Evolutionary conservation across 2,113 vertebrate species (phyloP), one percentile per base, ranked within the genome.

Genomic region (Odobenus rosmarus): DNA sequence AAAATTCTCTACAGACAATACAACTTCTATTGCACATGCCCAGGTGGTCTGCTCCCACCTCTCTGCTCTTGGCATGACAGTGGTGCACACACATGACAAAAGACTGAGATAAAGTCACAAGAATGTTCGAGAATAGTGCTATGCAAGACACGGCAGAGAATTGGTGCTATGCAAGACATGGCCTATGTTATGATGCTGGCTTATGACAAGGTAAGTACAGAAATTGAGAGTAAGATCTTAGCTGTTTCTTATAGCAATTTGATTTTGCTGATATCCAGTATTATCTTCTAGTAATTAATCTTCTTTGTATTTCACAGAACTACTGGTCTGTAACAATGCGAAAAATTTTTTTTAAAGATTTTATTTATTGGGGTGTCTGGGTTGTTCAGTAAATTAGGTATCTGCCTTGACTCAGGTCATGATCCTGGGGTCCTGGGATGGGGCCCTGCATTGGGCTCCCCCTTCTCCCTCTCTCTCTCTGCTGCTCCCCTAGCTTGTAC

Each of bases 251-350:
- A 95, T 19, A 93, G n/a, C 49, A 93, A 80, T 55, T 79, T 96
- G 33, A 92, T 90, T 96, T 88, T 93, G 49, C 39, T 91, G 5
- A 80, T 69, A 97, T 76, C 39, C 23, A 93, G 55, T 88, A 46
- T 88, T 15, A 53, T 81, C 88, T 96, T 95, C 51, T 77, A 92
- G 11, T 55, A 91, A 93, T 93, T 88, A 7, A 55, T 57, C 94
- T 92, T 87, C 69, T 85, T 93, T 74, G 26, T 51, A 79, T 87
- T 92, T 94, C 82, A 90, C 33, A 51, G 86, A 95, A 67, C 12
- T 28, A 51, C n/a, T 90, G 39, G 67, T 28, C 71, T 71, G 26
- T 72, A 21, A 89, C 21, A 51, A 24, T 53, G 23, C 86, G 39
- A 15, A 82, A 72, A 74, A 46, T 8, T 4, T 69, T 69, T 69